These are phyloP conservation scores for Pterobdella sp. DNA, from an alignment of 2,888 invertebrate species.

Conservation along the genomic window DNA sequence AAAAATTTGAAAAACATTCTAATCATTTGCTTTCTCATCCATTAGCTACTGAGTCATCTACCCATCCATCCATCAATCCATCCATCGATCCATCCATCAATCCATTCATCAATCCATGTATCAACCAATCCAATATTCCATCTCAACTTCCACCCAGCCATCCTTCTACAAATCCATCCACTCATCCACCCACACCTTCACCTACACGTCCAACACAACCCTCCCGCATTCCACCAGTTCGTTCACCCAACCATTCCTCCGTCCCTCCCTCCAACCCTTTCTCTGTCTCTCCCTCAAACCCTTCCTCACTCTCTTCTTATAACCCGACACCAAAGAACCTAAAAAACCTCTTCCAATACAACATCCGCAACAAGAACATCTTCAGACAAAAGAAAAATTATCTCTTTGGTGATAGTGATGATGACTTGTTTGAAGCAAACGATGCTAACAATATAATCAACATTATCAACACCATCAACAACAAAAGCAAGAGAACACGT, in stretches of 20 bases:
- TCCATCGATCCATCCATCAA: too few species aligned
- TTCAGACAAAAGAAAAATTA: too few species aligned
- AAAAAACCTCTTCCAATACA: too few species aligned
- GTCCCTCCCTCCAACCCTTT: constrained; percentile 7
- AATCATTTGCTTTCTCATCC: neutral
- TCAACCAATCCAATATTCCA: constrained; percentile 8
- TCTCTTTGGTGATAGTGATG: too few species aligned
- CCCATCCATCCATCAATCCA: too few species aligned
- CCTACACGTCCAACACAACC: constrained; percentile 3
- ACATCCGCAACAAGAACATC: too few species aligned
- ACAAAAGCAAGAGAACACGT: too few species aligned
- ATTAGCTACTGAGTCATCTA: neutral
- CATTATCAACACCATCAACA: too few species aligned
- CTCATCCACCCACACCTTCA: constrained; percentile 2
- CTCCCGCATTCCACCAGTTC: constrained; percentile 5
- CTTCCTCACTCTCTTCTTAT: neutral
- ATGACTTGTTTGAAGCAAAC: too few species aligned
- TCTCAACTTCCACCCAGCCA: neutral
- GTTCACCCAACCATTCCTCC: constrained; percentile 6
- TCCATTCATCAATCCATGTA: too few species aligned
- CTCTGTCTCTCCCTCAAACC: constrained; percentile 13
- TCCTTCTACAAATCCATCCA: constrained; percentile 6
- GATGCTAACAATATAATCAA: too few species aligned
- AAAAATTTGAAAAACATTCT: neutral
- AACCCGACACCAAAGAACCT: too few species aligned